Evolutionary conservation across 2,888 invertebrate species (phyloP).

Genomic region (Myathropa florea): DNA sequence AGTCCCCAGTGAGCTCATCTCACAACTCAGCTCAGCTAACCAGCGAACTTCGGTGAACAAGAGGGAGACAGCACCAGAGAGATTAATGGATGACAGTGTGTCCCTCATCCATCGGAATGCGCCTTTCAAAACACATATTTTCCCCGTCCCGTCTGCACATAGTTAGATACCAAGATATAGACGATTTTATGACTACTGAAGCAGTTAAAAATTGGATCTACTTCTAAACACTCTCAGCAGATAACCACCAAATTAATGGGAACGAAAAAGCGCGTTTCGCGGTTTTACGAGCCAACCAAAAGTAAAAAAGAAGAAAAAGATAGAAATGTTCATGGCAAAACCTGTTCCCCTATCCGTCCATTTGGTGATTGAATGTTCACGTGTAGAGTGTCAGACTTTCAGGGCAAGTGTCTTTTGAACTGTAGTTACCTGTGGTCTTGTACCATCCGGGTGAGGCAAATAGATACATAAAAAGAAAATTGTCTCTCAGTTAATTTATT

Average conservation of each 20-base stretch:
- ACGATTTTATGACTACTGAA: constrained; percentile 40
- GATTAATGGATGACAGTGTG: constrained; percentile 38
- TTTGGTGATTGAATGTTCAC: constrained; percentile 59
- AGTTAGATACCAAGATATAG: neutral
- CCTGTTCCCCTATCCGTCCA: constrained; percentile 47
- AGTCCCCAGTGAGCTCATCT: neutral
- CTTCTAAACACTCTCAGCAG: constrained; percentile 51
- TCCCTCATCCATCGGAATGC: constrained; percentile 27
- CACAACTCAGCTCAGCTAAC: constrained; percentile 47
- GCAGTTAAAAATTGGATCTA: constrained; percentile 56
- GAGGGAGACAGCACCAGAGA: neutral
- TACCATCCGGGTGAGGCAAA: constrained; percentile 39
- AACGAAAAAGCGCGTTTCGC: constrained; percentile 46
- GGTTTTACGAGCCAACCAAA: constrained; percentile 20
- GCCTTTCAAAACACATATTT: constrained; percentile 19
- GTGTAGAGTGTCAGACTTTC: constrained; percentile 42
- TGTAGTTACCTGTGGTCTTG: constrained; percentile 52
- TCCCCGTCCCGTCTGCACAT: neutral
- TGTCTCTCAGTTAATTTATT: constrained; percentile 51
- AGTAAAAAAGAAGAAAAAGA: constrained; percentile 3
- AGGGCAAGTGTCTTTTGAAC: constrained; percentile 51
- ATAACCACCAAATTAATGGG: constrained; percentile 56
- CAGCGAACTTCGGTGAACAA: neutral
- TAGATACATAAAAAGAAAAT: constrained; percentile 14
- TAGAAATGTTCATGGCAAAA: constrained; percentile 27